Base-by-base conservation (phyloP, 2,888 invertebrate species). In the Scelioninae gen. 1 region DNA sequence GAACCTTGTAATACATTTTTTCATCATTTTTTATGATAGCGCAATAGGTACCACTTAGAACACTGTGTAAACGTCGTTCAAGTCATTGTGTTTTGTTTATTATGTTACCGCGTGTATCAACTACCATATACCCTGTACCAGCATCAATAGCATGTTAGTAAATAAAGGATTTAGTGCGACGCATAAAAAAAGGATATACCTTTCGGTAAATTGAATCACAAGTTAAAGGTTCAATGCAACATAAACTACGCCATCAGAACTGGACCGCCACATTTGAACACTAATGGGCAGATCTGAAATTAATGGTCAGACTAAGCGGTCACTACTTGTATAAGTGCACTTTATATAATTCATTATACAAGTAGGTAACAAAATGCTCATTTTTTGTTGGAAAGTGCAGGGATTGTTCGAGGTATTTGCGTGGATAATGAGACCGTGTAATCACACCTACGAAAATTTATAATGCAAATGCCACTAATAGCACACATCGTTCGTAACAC, bases 211-310 rank as follows among this genome's bases (percentile, higher is more conserved):
- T 56, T 47, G 47, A 56, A 74, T 74, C 29, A 16, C 56, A 55
- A 56, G 53, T 74, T 45, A 66, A 58, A 66, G 10, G 34, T 56
- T 65, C 0, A 75, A 53, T 66, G 58, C 58, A 75, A 58, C 66
- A 75, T 66, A 31, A 75, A 75, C 58, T 74, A 55, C 55, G 29
- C 38, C 63, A 56, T 74, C 55, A 56, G 63, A 63, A 74, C 63
- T 63, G 55, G 34, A 63, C 45, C 74, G 34, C 74, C 74, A 55
- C 62, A 31, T 74, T 51, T 55, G 29, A 53, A 56, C 55, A 55
- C 51, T 74, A 63, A 63, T 63, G 74, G 47, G 55, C 74, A 74
- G 63, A 55, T 74, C 63, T 63, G 74, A 74, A 45, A 32, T 53
- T n/a, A 72, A 53, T 34, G 53, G 47, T 38, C 32, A 63, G n/a